A percentile compares a stretch with the other conserved stretches of the same genome.
These are phyloP conservation scores for Apaloderma vittatum DNA, from an alignment of 2,113 vertebrate species.

Conservation along the genomic window DNA sequence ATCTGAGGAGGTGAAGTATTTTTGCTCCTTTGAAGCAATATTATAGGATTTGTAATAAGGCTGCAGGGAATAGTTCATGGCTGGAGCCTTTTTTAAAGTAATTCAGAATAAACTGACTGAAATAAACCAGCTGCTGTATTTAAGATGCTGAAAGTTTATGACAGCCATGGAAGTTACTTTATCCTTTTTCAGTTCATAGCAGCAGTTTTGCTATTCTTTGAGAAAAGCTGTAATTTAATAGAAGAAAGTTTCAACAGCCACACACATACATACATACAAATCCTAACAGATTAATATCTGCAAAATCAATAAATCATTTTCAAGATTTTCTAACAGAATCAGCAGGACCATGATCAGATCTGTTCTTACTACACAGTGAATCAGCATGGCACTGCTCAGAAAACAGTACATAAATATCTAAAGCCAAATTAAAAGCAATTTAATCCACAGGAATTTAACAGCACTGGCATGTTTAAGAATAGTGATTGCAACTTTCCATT, in stretches of 20 bases:
- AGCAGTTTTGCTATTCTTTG: constrained; percentile 10
- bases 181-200: constrained; percentile 6
- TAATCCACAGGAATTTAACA: constrained; percentile 62
- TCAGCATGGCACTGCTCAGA: constrained; percentile 23
- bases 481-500: constrained; percentile 38
- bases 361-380: background rate
- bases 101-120: constrained; percentile 80
- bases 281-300: background rate
- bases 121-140: constrained; percentile 77
- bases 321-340: background rate
- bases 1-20: constrained; percentile 80
- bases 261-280: background rate
- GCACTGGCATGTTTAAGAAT: constrained; percentile 30
- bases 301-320: background rate
- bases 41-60: constrained; percentile 83
- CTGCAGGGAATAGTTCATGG: constrained; percentile 78
- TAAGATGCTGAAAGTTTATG: constrained; percentile 73
- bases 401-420: constrained; percentile 52
- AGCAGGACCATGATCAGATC: background rate
- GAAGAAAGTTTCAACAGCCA: constrained; percentile 35
- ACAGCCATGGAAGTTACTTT: constrained; percentile 60
- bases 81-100: constrained; percentile 74
- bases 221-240: background rate
- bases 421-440: constrained; percentile 54
- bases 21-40: constrained; percentile 82